These are phyloP conservation scores for Hirtodrosophila cameraria DNA, from an alignment of 2,888 invertebrate species.

Conservation along the genomic window DNA sequence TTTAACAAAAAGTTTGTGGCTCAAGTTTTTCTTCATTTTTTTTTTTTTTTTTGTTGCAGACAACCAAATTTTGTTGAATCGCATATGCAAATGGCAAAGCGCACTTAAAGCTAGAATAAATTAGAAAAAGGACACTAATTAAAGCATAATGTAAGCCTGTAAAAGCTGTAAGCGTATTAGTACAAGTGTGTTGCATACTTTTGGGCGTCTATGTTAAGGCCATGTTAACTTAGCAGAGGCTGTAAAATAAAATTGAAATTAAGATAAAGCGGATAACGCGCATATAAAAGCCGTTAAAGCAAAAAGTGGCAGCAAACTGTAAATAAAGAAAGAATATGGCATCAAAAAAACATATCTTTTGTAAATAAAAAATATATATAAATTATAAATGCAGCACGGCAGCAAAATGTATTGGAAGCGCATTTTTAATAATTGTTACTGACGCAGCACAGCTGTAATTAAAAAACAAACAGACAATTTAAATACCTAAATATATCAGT, in stretches of 20 bases:
- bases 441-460: slow-evolving; percentile 68
- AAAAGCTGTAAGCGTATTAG: slow-evolving; percentile 38
- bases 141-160: slow-evolving; percentile 11
- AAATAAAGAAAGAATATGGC: slow-evolving; percentile 35
- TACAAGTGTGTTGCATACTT: slow-evolving; percentile 40
- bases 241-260: slow-evolving; percentile 35
- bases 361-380: slow-evolving; percentile 27
- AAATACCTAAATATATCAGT: slow-evolving; percentile 31
- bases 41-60: no score
- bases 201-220: slow-evolving; percentile 36
- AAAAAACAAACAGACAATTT: slow-evolving; percentile 58
- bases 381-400: slow-evolving; percentile 41
- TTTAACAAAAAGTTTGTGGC: slow-evolving; percentile 30
- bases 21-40: slow-evolving; percentile 12
- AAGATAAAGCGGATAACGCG: slow-evolving; percentile 31
- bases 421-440: slow-evolving; percentile 62
- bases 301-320: slow-evolving; percentile 44
- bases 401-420: slow-evolving; percentile 65
- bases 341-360: slow-evolving; percentile 21
- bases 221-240: slow-evolving; percentile 33
- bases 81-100: slow-evolving; percentile 54
- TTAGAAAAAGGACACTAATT: slow-evolving; percentile 19
- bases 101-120: slow-evolving; percentile 55
- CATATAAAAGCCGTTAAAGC: slow-evolving; percentile 37
- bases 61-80: slow-evolving; percentile 34